Evolutionary conservation across 2,888 invertebrate species (phyloP).

Genomic region (Sphaerophoria taeniata): DNA sequence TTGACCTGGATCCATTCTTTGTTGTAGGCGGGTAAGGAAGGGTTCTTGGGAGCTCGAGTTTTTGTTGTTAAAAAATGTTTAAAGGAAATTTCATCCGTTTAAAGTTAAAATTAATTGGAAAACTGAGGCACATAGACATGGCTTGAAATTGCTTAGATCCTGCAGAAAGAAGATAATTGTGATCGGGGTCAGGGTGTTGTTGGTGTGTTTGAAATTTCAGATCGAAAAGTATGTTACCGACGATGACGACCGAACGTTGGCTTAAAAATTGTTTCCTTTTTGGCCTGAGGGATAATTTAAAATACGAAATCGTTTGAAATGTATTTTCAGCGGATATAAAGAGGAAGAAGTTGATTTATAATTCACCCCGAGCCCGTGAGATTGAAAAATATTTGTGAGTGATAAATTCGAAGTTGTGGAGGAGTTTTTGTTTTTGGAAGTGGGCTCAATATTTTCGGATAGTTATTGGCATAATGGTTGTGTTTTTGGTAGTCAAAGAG

Average conservation of each 20-base stretch:
- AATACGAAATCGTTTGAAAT: constrained; percentile 11
- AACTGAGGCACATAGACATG: constrained; percentile 49
- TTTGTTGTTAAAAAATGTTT: neutral
- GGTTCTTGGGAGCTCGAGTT: neutral
- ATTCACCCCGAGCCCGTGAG: neutral
- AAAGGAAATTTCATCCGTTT: constrained; percentile 56
- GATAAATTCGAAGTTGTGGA: constrained; percentile 23
- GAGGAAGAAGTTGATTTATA: constrained; percentile 15
- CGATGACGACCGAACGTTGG: neutral
- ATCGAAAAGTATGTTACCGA: constrained; percentile 20
- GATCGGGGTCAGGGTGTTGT: neutral
- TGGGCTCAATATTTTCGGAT: too few species aligned
- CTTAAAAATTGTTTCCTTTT: constrained; percentile 29
- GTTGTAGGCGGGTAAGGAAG: constrained; percentile 9
- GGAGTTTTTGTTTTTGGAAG: constrained; percentile 3
- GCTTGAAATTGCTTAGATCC: constrained; percentile 11
- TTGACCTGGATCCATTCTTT: constrained; percentile 42
- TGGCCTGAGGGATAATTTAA: constrained; percentile 45
- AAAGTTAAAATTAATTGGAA: constrained; percentile 71
- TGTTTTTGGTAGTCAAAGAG: too few species aligned
- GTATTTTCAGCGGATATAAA: neutral
- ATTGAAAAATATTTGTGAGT: constrained; percentile 31
- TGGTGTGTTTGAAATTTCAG: constrained; percentile 13
- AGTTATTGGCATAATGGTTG: too few species aligned
- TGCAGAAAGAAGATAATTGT: constrained; percentile 1